Base-by-base conservation (phyloP, 2,888 invertebrate species). In the Stenolophus ochropezus region DNA sequence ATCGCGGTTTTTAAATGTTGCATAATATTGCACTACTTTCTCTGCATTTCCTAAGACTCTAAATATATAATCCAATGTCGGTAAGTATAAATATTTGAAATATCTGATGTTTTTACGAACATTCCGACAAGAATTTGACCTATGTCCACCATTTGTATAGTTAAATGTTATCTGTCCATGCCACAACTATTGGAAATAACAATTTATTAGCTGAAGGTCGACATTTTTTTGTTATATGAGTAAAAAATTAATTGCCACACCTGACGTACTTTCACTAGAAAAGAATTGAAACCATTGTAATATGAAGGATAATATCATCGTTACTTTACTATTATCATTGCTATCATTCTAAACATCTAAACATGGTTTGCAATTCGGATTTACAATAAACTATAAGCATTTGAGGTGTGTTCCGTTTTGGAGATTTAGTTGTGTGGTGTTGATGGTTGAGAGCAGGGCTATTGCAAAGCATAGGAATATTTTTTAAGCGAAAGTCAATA, bases 171-270 rank as follows among this genome's bases (percentile, higher is more conserved):
- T 27, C 27, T 27, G 5, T 27, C 5, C 5, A 27, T 5, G 3
- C 5, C 27, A 5, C 3, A 27, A 27, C 3, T 27, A 27, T 27
- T 27, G 27, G 5, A 3, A 27, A 5, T 3, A 20, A 21, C 56
- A 58, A 58, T 58, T 58, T 58, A 58, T 58, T 20, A 21, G 18
- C 56, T 58, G 56, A 58, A 58, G 56, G 21, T 58, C 21, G 56
- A 18, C 23, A 58, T 58, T 58, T 58, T 58, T 58, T 58, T 23
- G 21, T 53, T 11, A 56, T 56, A 21, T 56, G 20, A 58, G 20
- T 58, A 58, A 20, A 58, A 58, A 58, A 58, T 4, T 20, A 21
- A 58, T 58, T 53, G n/a, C 56, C 56, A 58, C 56, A 21, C 20
- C 20, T 58, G 21, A 2, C 4, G 11, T 11, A 58, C 56, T 58